Evolutionary conservation across 2,113 vertebrate species (phyloP).

Genomic region (Bufo gargarizans): DNA sequence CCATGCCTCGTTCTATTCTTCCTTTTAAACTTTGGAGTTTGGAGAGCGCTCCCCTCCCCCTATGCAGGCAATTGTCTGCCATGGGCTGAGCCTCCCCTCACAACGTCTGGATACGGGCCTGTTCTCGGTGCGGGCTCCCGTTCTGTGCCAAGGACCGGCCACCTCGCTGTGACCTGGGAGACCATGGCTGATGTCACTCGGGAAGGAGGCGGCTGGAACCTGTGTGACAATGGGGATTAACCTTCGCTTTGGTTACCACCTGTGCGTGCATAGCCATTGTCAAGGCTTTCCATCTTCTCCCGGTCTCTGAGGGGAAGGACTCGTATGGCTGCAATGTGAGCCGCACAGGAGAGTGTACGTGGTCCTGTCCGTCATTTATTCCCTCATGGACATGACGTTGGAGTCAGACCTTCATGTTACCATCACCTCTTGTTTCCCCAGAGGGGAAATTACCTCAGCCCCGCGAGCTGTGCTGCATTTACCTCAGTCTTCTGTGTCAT

Average conservation of each 20-base stretch:
- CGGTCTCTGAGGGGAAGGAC: not conserved
- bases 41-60: not conserved
- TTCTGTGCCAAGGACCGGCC: not conserved
- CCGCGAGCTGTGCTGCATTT: too few relatives aligned
- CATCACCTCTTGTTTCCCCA: too few relatives aligned
- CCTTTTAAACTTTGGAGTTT: conserved; percentile 32
- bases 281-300: not conserved
- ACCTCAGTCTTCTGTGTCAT: too few relatives aligned
- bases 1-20: not conserved
- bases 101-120: not conserved
- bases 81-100: not conserved
- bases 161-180: conserved; percentile 31
- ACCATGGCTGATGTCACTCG: conserved; percentile 45
- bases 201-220: not conserved
- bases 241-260: conserved; percentile 42
- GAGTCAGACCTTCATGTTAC: too few relatives aligned
- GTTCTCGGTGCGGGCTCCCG: not conserved
- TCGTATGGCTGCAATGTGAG: not conserved
- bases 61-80: not conserved
- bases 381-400: not conserved
- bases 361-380: not conserved
- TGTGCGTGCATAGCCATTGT: conserved; percentile 2
- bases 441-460: too few relatives aligned
- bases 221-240: conserved; percentile 41
- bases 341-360: too few relatives aligned